Percentiles rank a stretch among this genome's conserved stretches.
These are phyloP conservation scores for Apolygus lucorum DNA, from an alignment of 1,140 invertebrate genomes.

Conservation along the genomic window DNA sequence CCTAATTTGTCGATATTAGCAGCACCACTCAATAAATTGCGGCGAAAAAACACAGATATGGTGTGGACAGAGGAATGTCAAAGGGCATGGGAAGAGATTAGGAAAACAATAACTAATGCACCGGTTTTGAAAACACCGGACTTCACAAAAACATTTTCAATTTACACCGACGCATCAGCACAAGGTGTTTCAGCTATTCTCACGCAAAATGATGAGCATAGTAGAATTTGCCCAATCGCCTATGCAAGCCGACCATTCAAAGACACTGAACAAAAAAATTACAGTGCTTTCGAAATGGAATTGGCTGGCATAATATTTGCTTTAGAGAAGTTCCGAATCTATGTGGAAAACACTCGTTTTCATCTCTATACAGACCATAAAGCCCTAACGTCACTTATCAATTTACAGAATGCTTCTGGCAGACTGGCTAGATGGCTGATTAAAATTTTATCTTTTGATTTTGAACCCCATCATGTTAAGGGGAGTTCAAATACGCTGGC, in stretches of 20 bases:
- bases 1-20: neutral
- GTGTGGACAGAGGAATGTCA: neutral
- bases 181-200: neutral
- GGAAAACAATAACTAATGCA: neutral
- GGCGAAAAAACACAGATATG: too few species aligned
- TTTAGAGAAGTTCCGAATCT: too few species aligned
- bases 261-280: neutral
- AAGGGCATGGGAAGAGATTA: neutral
- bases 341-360: too few species aligned
- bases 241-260: neutral
- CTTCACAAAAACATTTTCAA: neutral
- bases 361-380: too few species aligned
- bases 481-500: too few species aligned
- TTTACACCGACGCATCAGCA: neutral
- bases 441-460: too few species aligned
- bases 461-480: too few species aligned
- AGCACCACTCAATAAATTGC: neutral
- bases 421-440: too few species aligned
- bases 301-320: too few species aligned
- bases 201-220: neutral
- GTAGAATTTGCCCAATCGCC: neutral
- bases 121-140: neutral
- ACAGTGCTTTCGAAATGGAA: neutral
- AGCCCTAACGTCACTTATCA: too few species aligned
- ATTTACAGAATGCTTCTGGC: too few species aligned